Base-by-base conservation (phyloP, 2,888 invertebrate species). In the Acleris sparsana region DNA sequence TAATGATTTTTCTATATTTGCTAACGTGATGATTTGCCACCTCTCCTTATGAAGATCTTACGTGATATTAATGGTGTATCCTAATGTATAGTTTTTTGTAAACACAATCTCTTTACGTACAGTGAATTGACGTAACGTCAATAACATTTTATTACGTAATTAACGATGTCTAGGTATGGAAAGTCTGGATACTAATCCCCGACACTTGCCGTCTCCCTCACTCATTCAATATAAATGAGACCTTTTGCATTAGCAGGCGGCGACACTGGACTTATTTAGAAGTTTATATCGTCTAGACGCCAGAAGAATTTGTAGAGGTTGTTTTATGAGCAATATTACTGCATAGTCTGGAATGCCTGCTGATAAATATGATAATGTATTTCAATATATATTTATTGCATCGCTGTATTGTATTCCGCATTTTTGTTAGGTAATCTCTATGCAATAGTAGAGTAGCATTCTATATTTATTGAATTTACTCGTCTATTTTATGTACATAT, bases 331-430 rank as follows among this genome's bases (percentile, higher is more conserved):
- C 52, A 7, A n/a, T 22, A 56, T 39, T 44, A n/a, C 43, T 22
- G 18, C 13, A 13, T 39, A 39, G 39, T 39, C 39, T 39, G 13
- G 39, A 39, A 39, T 39, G 39, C 33, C 33, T 39, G 17, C 49
- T 25, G 53, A 49, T 60, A 52, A 57, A 63, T 58, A 52, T 53
- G 11, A 39, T 13, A 39, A 39, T 39, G 39, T 13, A 39, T 33
- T 33, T 0, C 33, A 33, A 33, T 53, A 33, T n/a, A 39, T 49
- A 17, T 62, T 6, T 56, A 39, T 39, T 44, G 55, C 49, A 25
- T 44, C 43, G 43, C 18, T 55, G 39, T 49, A 60, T 65, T 49
- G 29, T 17, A 55, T 65, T 55, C 64, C 64, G 64, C 60, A 60
- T 65, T 60, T 49, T 59, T 53, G 39, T 55, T 25, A 22, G 53